Base-by-base conservation (phyloP, 2,888 invertebrate species). In the Philereme transversata region DNA sequence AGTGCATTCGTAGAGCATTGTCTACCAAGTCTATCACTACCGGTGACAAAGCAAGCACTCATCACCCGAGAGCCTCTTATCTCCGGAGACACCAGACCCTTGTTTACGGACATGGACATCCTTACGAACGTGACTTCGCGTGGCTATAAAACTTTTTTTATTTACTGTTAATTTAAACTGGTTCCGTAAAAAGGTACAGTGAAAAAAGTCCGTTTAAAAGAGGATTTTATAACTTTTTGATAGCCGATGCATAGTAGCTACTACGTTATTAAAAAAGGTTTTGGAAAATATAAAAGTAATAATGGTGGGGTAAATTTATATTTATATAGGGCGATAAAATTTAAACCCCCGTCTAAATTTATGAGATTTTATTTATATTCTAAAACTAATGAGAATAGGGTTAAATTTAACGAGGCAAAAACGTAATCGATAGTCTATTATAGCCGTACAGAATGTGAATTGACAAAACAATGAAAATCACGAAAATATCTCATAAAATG, bases 1-100 rank as follows among this genome's bases (percentile, higher is more conserved):
- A 89, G 89, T 84, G 82, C 74, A 67, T 74, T 74, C 72, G 68
- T 64, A 75, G 69, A 67, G 71, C 77, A 82, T 90, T 90, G 89
- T 88, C 83, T 84, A 22, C 22, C 22, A 22, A 77, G 70, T 68
- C 58, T 59, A 58, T 68, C 70, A 66, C 62, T 60, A 48, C 60
- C 54, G 53, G 60, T 72, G 65, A 83, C 82, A 87, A 86, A 81
- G 79, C 69, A 70, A 57, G 59, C 63, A 62, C 67, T 62, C 71
- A 74, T 75, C 66, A 65, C 72, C 72, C 5, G 10, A 48, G 38
- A 47, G 46, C 69, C 76, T 72, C 77, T 78, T 79, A 77, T 78
- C 77, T 75, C 66, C 40, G 57, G 22, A 22, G 22, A 22, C 22
- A 1, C 22, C 22, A 22, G 22, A 34, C 46, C 71, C 76, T 77